Base-by-base conservation (phyloP, 2,113 vertebrate genomes). In the Alligator mississippiensis region DNA sequence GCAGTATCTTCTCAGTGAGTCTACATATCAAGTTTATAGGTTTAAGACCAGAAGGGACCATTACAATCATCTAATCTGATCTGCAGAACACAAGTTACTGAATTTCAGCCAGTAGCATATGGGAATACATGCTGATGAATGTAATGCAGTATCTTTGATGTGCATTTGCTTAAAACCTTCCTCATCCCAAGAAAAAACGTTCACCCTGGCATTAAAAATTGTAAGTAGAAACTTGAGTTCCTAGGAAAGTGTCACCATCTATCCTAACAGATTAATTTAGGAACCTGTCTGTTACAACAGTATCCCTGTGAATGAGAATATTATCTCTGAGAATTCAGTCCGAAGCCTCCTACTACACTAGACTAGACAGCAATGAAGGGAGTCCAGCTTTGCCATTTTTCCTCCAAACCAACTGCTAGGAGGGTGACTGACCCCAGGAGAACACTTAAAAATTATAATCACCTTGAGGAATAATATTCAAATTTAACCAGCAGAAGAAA, bases 371-470 rank as follows among this genome's bases (percentile, higher is more conserved):
- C 4, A 1, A 3, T 1, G 3, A 17, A 1, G 2, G 12, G 0
- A 0, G 28, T 1, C 3, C 3, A 11, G 38, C 27, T 54, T 8
- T 5, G 11, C 55, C 59, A 3, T 3, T 1, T 2, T 1, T 1
- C 2, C 0, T 7, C 27, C 77, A 4, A 24, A 74, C 4, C 72
- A 0, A 2, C 17, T 3, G 12, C 68, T 4, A 60, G 47, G 47
- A 47, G 47, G 47, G 47, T 47, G 47, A 47, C 47, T 47, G 47
- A 47, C 47, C 47, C 47, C 47, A 47, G 47, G 47, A 47, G 47
- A 47, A 24, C 21, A 74, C 11, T 47, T 74, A 74, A 74, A 74
- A 74, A 22, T 74, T 15, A 74, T 47, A 47, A 6, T 47, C 6
- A 74, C 34, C 24, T 22, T 22, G 19, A 17, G 3, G n/a, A 70